These are phyloP conservation scores for Planiliza haematocheilus DNA, from an alignment of 2,113 vertebrate genomes.

Conservation along the genomic window DNA sequence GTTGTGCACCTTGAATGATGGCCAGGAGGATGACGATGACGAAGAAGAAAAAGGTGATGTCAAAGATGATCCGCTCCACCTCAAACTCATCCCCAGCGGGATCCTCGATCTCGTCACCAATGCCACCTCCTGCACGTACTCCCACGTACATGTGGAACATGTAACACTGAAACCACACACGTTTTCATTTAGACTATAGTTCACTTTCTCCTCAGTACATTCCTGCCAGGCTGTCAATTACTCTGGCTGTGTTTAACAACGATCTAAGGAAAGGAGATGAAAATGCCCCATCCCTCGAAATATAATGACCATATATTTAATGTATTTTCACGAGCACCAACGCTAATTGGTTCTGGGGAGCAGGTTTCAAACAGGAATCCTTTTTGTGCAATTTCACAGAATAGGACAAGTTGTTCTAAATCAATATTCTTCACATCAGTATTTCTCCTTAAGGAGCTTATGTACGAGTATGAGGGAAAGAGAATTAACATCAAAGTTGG, in stretches of 20 bases:
- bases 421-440: conserved; percentile 31
- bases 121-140: conserved; percentile 94
- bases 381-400: conserved; percentile 25
- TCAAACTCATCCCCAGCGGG: conserved; percentile 96
- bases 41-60: conserved; percentile 99
- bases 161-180: conserved; percentile 87
- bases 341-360: conserved; percentile 1
- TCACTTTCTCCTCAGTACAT: not conserved
- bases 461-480: not conserved
- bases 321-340: conserved; percentile 6
- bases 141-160: conserved; percentile 99
- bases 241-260: not conserved
- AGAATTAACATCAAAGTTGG: conserved; percentile 24
- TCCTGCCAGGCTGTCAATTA: not conserved
- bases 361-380: not conserved
- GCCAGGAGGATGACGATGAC: conserved; percentile 97
- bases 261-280: not conserved
- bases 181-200: conserved; percentile 5
- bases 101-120: conserved; percentile 96
- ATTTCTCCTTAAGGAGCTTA: conserved; percentile 5
- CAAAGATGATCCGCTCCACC: conserved; percentile 94
- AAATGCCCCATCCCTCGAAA: conserved; percentile 19
- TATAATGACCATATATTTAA: conserved; percentile 8
- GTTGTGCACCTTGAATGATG: conserved; percentile 92
- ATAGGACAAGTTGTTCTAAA: not conserved